These are phyloP conservation scores for Rhinolophus ferrumequinum DNA, from an alignment of 2,113 vertebrate genomes.

Conservation along the genomic window DNA sequence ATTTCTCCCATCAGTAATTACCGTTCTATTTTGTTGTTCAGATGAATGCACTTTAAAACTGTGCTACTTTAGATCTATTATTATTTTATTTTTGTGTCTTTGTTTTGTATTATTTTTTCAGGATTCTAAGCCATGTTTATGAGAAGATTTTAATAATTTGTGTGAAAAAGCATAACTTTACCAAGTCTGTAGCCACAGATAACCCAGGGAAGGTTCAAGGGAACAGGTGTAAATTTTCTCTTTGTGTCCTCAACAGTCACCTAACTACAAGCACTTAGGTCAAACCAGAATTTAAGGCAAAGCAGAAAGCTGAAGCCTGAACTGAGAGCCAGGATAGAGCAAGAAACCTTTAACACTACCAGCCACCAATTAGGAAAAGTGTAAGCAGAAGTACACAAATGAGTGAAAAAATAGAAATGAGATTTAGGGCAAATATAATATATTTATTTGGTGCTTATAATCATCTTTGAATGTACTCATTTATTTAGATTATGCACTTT, in stretches of 20 bases:
- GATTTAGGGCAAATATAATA: not conserved
- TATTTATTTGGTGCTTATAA: not conserved
- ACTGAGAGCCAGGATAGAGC: not conserved
- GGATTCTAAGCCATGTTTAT: not conserved
- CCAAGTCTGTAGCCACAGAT: not conserved
- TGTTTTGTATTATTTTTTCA: not conserved
- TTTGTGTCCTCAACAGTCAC: not conserved
- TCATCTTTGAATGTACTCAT: not conserved
- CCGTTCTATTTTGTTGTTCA: not conserved
- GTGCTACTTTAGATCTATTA: not conserved
- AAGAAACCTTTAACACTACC: not conserved
- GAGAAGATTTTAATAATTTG: not conserved
- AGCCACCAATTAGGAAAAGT: not conserved
- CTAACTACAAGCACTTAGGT: not conserved
- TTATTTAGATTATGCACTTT: not conserved
- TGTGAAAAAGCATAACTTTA: not conserved
- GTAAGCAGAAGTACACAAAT: not conserved
- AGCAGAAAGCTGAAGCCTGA: not conserved
- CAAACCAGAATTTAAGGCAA: not conserved
- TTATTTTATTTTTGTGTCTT: not conserved
- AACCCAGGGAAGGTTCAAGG: not conserved
- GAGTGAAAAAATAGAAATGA: not conserved
- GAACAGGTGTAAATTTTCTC: not conserved
- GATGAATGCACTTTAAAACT: not conserved
- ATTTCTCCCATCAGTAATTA: not conserved